Percentiles rank a stretch among this genome's conserved stretches.
These are phyloP conservation scores for Ostrea denselamellosa DNA, from an alignment of 1,140 invertebrate genomes.

Conservation along the genomic window DNA sequence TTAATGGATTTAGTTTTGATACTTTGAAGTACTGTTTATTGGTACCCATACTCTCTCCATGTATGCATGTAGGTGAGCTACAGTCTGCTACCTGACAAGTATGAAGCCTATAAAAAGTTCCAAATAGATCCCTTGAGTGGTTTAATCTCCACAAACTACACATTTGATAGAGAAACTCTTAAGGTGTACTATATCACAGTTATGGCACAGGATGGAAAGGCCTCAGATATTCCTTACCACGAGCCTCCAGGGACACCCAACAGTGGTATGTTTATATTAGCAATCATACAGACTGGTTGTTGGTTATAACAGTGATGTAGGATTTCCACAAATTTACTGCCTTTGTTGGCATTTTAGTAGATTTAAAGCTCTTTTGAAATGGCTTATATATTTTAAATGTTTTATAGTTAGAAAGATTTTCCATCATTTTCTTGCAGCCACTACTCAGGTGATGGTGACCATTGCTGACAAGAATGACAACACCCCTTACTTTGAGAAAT, in stretches of 20 bases:
- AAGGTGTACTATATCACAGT: slow-evolving; percentile 67
- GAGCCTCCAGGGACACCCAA: slow-evolving; percentile 66
- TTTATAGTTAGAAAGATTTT: neutral
- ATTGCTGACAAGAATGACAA: slow-evolving; percentile 99
- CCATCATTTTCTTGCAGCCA: slow-evolving; percentile 61
- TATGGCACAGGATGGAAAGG: slow-evolving; percentile 64
- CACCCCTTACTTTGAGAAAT: slow-evolving; percentile 97
- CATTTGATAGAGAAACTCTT: slow-evolving; percentile 68
- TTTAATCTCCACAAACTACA: slow-evolving; percentile 64
- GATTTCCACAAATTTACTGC: too few species aligned
- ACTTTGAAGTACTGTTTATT: too few species aligned
- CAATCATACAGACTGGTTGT: too few species aligned
- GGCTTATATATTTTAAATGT: too few species aligned
- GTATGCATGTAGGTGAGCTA: slow-evolving; percentile 60
- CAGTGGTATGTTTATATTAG: slow-evolving; percentile 60
- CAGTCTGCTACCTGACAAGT: slow-evolving; percentile 60
- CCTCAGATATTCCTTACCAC: slow-evolving; percentile 65
- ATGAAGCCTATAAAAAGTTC: slow-evolving; percentile 61
- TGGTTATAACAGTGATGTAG: too few species aligned
- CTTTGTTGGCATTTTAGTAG: too few species aligned
- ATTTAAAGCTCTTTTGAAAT: too few species aligned
- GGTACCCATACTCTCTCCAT: neutral
- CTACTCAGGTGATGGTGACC: slow-evolving; percentile 67
- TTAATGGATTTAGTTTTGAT: too few species aligned
- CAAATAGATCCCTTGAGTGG: slow-evolving; percentile 64